Percentiles rank a stretch among this genome's conserved stretches.
Evolutionary conservation across 2,888 invertebrate species (phyloP).

Genomic region (Clostera curtula): DNA sequence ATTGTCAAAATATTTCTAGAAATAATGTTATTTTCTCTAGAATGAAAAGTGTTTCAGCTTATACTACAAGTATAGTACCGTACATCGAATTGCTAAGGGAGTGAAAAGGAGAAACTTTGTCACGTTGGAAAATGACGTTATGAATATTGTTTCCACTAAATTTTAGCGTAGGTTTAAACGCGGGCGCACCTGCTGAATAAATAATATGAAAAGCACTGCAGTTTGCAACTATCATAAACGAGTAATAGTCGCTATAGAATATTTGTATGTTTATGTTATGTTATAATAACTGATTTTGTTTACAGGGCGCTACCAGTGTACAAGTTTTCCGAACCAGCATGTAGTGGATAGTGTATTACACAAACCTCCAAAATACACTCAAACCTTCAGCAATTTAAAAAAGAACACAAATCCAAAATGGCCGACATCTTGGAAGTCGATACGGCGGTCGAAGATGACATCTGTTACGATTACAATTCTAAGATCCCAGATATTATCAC

Average conservation of each 20-base stretch:
- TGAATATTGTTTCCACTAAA: too few relatives aligned
- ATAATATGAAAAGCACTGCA: too few relatives aligned
- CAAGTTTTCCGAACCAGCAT: conserved; percentile 47
- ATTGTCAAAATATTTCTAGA: too few relatives aligned
- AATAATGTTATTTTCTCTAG: too few relatives aligned
- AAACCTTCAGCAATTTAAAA: too few relatives aligned
- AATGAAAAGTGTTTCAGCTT: too few relatives aligned
- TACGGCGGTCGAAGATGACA: conserved; percentile 45
- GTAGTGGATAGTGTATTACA: conserved; percentile 52
- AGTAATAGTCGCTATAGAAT: not conserved
- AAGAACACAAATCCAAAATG: conserved; percentile 45
- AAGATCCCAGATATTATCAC: conserved; percentile 66
- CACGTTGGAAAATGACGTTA: too few relatives aligned
- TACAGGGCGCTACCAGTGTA: conserved; percentile 52
- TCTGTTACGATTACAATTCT: conserved; percentile 54
- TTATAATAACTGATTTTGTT: conserved; percentile 26
- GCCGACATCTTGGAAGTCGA: conserved; percentile 50
- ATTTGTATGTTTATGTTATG: not conserved
- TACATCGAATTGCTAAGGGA: too few relatives aligned
- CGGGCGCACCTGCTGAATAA: too few relatives aligned
- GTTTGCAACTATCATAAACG: not conserved
- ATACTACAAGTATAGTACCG: too few relatives aligned
- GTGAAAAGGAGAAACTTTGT: too few relatives aligned
- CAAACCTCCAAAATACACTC: conserved; percentile 15
- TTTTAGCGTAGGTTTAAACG: too few relatives aligned